Evolutionary conservation across 2,797 vertebrate genomes (phyloP), one percentile per base, ranked within the genome.

Genomic region (Malacoraja senta): DNA sequence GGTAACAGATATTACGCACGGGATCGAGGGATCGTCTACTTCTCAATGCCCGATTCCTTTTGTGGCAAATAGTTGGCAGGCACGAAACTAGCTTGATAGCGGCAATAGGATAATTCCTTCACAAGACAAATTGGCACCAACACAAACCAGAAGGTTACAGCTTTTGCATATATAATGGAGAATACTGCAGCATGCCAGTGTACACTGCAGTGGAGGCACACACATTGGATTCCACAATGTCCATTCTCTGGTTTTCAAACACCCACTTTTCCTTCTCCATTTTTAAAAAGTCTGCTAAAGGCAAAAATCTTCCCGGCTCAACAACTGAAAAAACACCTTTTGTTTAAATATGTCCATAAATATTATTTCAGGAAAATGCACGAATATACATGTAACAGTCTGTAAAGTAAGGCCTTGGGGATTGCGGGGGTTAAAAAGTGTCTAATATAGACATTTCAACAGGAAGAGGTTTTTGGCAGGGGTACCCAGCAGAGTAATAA

Each of bases 401-500:
- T 58, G 79, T 53, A 86, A 63, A 86, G 32, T 65, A 61, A n/a
- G 58, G n/a, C 13, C 10, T 26, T 29, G 12, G 29, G 61, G 29
- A 29, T 29, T 26, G 26, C 15, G 26, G 53, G 53, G 58, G 83
- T 26, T 83, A 53, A 2, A 19, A 63, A 86, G 61, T 32, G 83
- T 86, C 83, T 86, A 86, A 86, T 86, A 86, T 86, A 86, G 83
- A 86, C 83, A 86, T 65, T 86, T 65, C 15, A 86, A 63, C 83
- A 86, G 83, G 29, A 13, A 58, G 77, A 35, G 77, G 15, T 1
- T 2, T 86, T 86, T 26, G 61, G 29, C 58, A 32, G 53, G 26
- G 26, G 0, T 53, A 17, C 83, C 29, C 61, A 65, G 29, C 0
- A 8, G 58, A 19, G 13, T 7, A 86, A n/a, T n/a, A 2, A 86